Percentiles rank a stretch among this genome's conserved stretches.
Conservation (phyloP, 2,113 vertebrate species). For the Ageneiosus marmoratus region DNA sequence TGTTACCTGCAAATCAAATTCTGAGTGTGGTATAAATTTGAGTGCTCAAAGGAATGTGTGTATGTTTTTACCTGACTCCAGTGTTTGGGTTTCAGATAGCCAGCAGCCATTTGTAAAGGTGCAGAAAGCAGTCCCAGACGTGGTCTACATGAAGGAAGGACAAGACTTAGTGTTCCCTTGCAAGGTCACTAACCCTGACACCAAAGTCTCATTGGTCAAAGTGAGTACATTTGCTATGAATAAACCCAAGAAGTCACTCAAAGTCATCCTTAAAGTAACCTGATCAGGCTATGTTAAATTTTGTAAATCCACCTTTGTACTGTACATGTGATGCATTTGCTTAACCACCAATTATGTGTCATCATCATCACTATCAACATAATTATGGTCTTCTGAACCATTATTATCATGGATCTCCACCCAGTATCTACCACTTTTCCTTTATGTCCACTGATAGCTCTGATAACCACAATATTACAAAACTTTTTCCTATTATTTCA, state of each 20-base stretch:
- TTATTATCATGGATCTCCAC: neutral
- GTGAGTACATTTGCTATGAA: conserved; percentile 58
- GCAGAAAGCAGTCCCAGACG: conserved; percentile 72
- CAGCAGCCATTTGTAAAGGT: conserved; percentile 84
- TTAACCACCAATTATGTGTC: neutral
- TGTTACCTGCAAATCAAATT: conserved; percentile 58
- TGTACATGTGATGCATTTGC: neutral
- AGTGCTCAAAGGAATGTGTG: conserved; percentile 30
- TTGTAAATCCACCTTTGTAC: neutral
- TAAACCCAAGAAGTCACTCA: neutral
- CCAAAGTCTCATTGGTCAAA: conserved; percentile 79
- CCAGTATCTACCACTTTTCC: neutral
- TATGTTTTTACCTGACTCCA: conserved; percentile 65
- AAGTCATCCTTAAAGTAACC: neutral
- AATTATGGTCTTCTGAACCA: neutral
- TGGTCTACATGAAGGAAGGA: conserved; percentile 81
- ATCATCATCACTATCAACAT: conserved; percentile 7
- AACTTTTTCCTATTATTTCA: neutral
- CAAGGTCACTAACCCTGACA: conserved; percentile 84
- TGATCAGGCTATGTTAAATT: neutral
- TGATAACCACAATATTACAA: neutral
- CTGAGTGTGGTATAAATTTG: conserved; percentile 37
- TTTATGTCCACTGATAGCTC: neutral
- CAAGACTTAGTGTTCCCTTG: conserved; percentile 85
- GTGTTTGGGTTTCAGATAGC: conserved; percentile 83